These are phyloP conservation scores for Drusus annulatus DNA, from an alignment of 1,140 invertebrate genomes.

Conservation along the genomic window DNA sequence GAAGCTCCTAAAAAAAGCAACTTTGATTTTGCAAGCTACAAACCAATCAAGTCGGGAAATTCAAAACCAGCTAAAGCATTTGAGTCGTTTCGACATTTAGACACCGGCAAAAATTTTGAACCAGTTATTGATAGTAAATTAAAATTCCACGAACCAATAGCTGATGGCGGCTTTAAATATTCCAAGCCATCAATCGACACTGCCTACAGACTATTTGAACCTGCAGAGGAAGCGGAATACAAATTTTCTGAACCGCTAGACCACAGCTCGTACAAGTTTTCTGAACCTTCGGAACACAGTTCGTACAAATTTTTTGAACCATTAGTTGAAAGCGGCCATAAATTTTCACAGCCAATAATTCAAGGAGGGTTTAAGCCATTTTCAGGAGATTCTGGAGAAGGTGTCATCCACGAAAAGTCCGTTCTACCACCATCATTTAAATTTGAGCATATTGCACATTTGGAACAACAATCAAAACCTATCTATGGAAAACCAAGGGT, in stretches of 20 bases:
- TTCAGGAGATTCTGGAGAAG: constrained; percentile 27
- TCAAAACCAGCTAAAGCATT: background rate
- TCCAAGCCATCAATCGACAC: background rate
- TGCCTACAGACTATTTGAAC: constrained; percentile 29
- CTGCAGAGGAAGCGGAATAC: background rate
- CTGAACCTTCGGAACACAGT: constrained; percentile 29
- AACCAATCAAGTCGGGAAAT: constrained; percentile 11
- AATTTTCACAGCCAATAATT: constrained; percentile 29
- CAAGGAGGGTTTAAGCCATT: constrained; percentile 55
- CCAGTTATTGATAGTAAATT: no score
- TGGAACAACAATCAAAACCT: constrained; percentile 48
- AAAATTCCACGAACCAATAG: no score
- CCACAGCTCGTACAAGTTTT: constrained; percentile 45
- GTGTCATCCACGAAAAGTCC: constrained; percentile 37
- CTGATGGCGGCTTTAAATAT: background rate
- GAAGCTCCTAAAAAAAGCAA: constrained; percentile 15
- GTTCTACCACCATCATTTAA: background rate
- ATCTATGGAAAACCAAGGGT: constrained; percentile 53
- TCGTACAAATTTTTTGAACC: constrained; percentile 1
- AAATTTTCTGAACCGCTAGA: background rate
- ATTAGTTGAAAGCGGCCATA: background rate
- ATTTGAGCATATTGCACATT: constrained; percentile 10
- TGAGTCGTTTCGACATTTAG: constrained; percentile 3
- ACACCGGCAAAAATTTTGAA: background rate
- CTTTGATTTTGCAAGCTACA: constrained; percentile 39